A percentile compares a stretch with the other conserved stretches of the same genome.
phyloP scores from a whole-genome alignment of 2,888 invertebrate species.

The Ramazzottius varieornatus region DNA sequence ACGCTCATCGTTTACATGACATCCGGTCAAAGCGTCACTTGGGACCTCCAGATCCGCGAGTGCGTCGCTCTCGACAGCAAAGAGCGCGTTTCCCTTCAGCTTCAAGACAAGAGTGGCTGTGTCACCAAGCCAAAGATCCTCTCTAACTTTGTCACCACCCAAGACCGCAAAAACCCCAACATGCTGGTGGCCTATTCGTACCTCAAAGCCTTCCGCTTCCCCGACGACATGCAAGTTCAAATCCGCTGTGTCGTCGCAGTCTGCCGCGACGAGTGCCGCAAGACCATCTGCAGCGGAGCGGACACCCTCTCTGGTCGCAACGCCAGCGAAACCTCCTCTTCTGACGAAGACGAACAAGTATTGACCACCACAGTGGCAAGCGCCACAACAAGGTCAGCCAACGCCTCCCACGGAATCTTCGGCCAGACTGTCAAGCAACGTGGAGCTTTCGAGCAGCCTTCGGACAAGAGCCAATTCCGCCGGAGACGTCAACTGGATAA shows the following conservation, averaged over 20 bases:
- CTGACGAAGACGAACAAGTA: background rate
- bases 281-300: background rate
- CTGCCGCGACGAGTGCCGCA: background rate
- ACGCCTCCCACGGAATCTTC: too few relatives aligned
- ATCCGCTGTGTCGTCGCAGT: background rate
- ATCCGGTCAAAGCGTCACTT: background rate
- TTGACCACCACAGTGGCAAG: background rate
- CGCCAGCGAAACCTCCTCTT: background rate
- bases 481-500: background rate
- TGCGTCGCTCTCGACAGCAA: constrained; percentile 3
- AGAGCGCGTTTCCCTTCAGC: background rate
- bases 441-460: background rate
- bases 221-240: constrained; percentile 3
- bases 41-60: constrained; percentile 1
- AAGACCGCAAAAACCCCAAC: background rate
- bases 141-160: background rate
- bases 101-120: background rate
- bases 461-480: background rate
- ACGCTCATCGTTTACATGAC: background rate
- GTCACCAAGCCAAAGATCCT: background rate
- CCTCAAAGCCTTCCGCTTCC: background rate
- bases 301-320: background rate
- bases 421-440: background rate
- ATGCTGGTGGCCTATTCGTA: background rate
- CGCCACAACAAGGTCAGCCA: background rate